These are phyloP conservation scores for Pimephales promelas DNA, from an alignment of 2,113 vertebrate species.

Conservation along the genomic window DNA sequence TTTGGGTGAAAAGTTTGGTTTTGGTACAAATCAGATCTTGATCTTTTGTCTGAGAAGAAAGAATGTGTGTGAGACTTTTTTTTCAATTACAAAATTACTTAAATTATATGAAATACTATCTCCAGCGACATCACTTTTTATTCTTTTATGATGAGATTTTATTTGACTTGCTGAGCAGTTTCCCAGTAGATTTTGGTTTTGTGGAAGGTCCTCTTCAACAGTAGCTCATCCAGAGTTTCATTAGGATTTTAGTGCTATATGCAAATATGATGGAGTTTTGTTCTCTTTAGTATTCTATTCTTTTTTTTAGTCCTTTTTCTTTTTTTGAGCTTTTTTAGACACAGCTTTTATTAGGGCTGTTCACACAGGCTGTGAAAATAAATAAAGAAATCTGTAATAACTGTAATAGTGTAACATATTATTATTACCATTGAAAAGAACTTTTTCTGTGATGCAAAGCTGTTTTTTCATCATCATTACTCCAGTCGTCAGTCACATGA, in stretches of 20 bases:
- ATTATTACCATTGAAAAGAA: background rate
- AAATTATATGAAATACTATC: background rate
- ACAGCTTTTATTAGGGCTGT: background rate
- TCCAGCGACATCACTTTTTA: background rate
- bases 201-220: background rate
- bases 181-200: background rate
- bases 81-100: background rate
- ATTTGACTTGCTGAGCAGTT: background rate
- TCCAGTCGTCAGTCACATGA: background rate
- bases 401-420: background rate
- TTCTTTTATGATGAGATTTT: background rate
- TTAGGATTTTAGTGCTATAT: background rate
- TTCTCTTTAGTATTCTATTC: background rate
- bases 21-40: slow-evolving; percentile 10
- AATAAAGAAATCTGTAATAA: background rate
- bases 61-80: background rate
- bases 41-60: background rate
- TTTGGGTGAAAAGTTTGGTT: background rate
- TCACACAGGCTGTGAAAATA: background rate
- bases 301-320: no score
- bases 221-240: background rate
- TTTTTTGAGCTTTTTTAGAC: background rate
- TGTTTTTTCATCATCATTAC: background rate
- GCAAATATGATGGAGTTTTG: background rate
- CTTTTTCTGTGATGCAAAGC: background rate